Evolutionary conservation across 2,888 invertebrate species (phyloP).

Genomic region (Pardosa pseudoannulata): DNA sequence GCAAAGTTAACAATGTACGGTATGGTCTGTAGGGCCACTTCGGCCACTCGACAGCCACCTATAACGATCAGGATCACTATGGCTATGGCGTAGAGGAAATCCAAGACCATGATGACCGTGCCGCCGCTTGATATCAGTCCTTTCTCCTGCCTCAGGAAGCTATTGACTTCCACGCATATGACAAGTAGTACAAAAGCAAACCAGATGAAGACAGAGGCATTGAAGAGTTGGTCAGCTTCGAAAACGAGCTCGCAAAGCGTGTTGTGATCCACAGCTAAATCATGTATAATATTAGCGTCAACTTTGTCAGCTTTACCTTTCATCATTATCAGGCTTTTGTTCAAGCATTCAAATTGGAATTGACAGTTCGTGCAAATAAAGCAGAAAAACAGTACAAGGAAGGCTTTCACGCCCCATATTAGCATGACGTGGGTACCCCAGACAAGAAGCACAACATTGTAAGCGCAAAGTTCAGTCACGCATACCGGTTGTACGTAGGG

Average conservation of each 20-base stretch:
- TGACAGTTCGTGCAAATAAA: slow-evolving; percentile 68
- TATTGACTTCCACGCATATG: slow-evolving; percentile 69
- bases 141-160: slow-evolving; percentile 65
- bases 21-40: slow-evolving; percentile 66
- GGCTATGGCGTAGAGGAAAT: slow-evolving; percentile 69
- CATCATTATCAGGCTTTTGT: slow-evolving; percentile 60
- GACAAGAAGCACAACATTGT: slow-evolving; percentile 63
- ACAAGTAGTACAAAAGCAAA: slow-evolving; percentile 65
- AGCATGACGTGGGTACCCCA: slow-evolving; percentile 70
- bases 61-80: slow-evolving; percentile 65
- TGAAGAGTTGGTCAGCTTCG: slow-evolving; percentile 63
- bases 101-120: slow-evolving; percentile 68
- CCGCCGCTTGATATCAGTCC: slow-evolving; percentile 66
- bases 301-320: slow-evolving; percentile 62
- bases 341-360: slow-evolving; percentile 68
- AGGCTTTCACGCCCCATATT: slow-evolving; percentile 67
- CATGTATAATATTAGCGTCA: slow-evolving; percentile 45
- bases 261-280: slow-evolving; percentile 67
- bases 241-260: slow-evolving; percentile 68
- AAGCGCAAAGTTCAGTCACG: slow-evolving; percentile 55
- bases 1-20: slow-evolving; percentile 70
- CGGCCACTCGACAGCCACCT: slow-evolving; percentile 61
- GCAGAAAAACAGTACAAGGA: slow-evolving; percentile 68
- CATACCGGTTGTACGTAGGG: slow-evolving; percentile 67
- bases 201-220: slow-evolving; percentile 66